These are phyloP conservation scores for Metellina segmentata DNA, from an alignment of 2,888 invertebrate species.

Conservation along the genomic window DNA sequence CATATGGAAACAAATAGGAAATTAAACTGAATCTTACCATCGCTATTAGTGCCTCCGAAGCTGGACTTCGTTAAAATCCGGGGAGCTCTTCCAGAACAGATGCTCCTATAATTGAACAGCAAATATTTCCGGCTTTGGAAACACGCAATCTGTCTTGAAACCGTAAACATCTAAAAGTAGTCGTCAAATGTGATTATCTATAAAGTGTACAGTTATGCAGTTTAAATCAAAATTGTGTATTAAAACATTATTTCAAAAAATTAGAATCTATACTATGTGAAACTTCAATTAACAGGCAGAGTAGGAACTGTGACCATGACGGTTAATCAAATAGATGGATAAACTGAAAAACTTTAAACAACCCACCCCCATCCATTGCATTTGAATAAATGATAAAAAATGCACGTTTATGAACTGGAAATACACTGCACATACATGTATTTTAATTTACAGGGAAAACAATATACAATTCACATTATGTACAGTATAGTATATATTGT, in stretches of 20 bases:
- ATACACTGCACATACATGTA: no score
- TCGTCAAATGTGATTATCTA: background rate
- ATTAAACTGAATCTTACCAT: slow-evolving; percentile 16
- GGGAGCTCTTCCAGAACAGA: slow-evolving; percentile 33
- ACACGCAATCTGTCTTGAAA: slow-evolving; percentile 7
- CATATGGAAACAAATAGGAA: background rate
- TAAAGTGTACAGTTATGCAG: background rate
- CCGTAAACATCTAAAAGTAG: slow-evolving; percentile 37
- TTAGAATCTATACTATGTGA: background rate
- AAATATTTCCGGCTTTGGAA: slow-evolving; percentile 23
- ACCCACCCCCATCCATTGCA: no score
- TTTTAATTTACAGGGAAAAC: no score
- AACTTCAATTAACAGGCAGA: no score
- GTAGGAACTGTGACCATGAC: no score
- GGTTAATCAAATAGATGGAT: no score
- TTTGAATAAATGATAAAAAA: no score
- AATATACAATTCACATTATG: no score
- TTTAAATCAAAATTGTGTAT: background rate
- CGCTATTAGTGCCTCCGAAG: slow-evolving; percentile 13
- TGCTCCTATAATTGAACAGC: background rate
- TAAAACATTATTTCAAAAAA: background rate
- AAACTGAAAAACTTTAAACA: no score
- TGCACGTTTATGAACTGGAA: no score
- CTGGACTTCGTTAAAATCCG: slow-evolving; percentile 12
- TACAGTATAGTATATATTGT: no score